Base-by-base conservation (phyloP, 2,888 invertebrate species). In the Aphrophora alni region DNA sequence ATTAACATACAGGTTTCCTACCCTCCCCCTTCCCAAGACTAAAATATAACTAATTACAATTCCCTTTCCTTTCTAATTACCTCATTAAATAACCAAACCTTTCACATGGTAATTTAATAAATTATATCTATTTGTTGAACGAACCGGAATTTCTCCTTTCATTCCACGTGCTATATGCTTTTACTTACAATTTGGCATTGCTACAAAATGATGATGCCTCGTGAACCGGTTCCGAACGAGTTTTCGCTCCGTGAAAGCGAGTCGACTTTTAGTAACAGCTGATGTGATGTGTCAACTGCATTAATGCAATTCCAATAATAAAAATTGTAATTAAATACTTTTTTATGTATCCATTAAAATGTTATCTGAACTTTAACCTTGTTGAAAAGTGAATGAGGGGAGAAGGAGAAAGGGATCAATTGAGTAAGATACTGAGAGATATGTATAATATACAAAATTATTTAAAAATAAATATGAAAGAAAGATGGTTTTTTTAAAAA, bases 161-260 rank as follows among this genome's bases (percentile, higher is more conserved):
- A n/a, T 59, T 59, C 59, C 59, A 59, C 59, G 59, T 59, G 59
- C 59, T 59, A 59, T 59, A 59, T 59, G 59, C 59, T 59, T 59
- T 59, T 59, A 59, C 59, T 59, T 59, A 59, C 59, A 59, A 59
- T 59, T 59, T 59, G 59, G 59, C 59, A 21, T 21, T 59, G 59
- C 59, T 21, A 59, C 59, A 59, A 59, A 59, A 59, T 59, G 59
- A 59, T 59, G 59, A 59, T 59, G 21, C 59, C 21, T 10, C 1
- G n/a, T n/a, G 7, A 59, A 59, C 59, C 59, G 59, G 59, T 59
- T 59, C 1, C 21, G 21, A 59, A 59, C 59, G 59, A 14, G 59
- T 59, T 59, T 59, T 59, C 4, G 59, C 59, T n/a, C 12, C 59
- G 59, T 59, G 59, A 59, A 59, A 59, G 59, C 21, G 21, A 59